Evolutionary conservation across 1,140 invertebrate species (phyloP).

Genomic region (Chlorops oryzae): DNA sequence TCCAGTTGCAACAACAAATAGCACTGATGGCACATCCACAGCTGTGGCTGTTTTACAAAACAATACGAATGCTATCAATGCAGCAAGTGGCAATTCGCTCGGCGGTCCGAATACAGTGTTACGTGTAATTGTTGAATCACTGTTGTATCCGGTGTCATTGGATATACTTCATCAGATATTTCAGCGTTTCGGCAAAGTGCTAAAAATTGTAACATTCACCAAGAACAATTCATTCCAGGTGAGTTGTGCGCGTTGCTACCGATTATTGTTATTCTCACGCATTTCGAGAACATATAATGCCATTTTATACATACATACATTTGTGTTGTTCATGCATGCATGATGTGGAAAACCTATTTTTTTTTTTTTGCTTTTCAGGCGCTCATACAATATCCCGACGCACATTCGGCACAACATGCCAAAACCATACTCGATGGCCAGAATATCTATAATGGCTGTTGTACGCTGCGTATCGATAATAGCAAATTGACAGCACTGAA

Average conservation of each 20-base stretch:
- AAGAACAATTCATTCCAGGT: constrained; percentile 96
- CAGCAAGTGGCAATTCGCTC: constrained; percentile 56
- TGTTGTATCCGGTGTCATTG: constrained; percentile 95
- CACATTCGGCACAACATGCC: constrained; percentile 90
- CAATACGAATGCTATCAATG: constrained; percentile 45
- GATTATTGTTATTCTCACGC: too few relatives aligned
- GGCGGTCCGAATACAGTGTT: constrained; percentile 94
- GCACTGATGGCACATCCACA: constrained; percentile 30
- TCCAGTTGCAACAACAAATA: constrained; percentile 22
- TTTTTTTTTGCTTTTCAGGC: constrained; percentile 57
- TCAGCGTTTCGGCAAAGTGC: constrained; percentile 93
- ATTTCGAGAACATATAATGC: background rate
- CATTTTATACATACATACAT: background rate
- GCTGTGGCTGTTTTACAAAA: constrained; percentile 37
- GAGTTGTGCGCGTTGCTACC: background rate
- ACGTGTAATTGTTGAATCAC: constrained; percentile 95
- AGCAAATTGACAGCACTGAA: constrained; percentile 96
- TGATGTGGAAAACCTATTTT: background rate
- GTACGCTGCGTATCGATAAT: constrained; percentile 98
- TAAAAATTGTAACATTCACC: constrained; percentile 99
- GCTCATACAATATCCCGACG: constrained; percentile 96
- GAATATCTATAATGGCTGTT: constrained; percentile 98
- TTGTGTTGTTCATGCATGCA: background rate
- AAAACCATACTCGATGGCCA: constrained; percentile 94
- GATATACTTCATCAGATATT: constrained; percentile 97